These are phyloP conservation scores for Troides helena DNA, from an alignment of 2,888 invertebrate species.

Conservation along the genomic window DNA sequence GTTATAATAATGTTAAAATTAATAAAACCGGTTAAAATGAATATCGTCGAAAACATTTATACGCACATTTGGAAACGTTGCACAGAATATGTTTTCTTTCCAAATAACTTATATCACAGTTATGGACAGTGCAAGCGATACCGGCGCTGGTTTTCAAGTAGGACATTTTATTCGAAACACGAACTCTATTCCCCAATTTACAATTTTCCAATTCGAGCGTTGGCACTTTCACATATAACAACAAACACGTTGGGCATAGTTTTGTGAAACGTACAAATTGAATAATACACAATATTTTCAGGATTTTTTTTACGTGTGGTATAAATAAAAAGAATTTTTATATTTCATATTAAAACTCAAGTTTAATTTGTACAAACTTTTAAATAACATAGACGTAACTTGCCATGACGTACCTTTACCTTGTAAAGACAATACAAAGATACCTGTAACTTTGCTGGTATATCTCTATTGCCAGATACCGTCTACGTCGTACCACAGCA, in stretches of 20 bases:
- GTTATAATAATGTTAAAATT: too few species aligned
- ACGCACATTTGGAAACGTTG: background rate
- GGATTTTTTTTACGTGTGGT: background rate
- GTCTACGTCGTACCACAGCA: too few species aligned
- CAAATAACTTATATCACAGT: constrained; percentile 19
- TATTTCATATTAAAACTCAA: background rate
- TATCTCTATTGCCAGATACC: too few species aligned
- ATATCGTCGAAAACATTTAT: background rate
- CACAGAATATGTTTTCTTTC: constrained; percentile 3
- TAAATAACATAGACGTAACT: too few species aligned
- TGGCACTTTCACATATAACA: constrained; percentile 48
- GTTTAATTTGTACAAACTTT: too few species aligned
- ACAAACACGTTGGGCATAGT: constrained; percentile 23
- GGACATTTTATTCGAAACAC: constrained; percentile 47
- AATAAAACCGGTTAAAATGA: too few species aligned
- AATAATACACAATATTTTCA: constrained; percentile 6
- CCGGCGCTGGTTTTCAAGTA: constrained; percentile 35
- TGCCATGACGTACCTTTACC: too few species aligned
- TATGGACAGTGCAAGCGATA: constrained; percentile 31
- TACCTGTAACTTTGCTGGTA: too few species aligned
- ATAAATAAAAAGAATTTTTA: background rate
- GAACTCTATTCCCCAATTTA: constrained; percentile 53
- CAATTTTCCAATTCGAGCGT: constrained; percentile 56
- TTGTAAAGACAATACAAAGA: too few species aligned
- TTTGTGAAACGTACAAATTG: constrained; percentile 20